Evolutionary conservation across 2,888 invertebrate genomes (phyloP).

Genomic region (Andrena fulva): DNA sequence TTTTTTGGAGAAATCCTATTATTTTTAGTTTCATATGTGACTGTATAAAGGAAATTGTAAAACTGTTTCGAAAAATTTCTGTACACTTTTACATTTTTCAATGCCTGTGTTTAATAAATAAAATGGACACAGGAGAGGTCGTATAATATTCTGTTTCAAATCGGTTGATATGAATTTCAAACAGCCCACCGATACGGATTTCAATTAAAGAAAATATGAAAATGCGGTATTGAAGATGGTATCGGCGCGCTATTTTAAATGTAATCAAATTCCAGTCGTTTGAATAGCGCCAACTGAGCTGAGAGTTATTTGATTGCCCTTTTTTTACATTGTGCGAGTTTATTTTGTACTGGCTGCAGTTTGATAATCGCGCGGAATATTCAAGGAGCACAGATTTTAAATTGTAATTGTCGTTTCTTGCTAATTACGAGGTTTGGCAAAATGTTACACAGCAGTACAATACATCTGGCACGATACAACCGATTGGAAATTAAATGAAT

Average conservation of each 20-base stretch:
- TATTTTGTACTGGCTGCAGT: background rate
- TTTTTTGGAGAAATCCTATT: no score
- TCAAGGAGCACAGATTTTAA: background rate
- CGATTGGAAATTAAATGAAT: no score
- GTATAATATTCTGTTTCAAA: background rate
- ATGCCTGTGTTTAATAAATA: background rate
- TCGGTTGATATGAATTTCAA: constrained; percentile 20
- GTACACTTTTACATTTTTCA: background rate
- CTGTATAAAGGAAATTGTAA: no score
- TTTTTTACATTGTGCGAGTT: background rate
- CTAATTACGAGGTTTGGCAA: background rate
- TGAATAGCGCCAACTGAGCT: background rate
- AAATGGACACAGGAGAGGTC: no score
- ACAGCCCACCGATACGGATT: constrained; percentile 1
- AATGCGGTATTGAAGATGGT: constrained; percentile 6
- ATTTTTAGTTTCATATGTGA: no score
- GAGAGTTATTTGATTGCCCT: constrained; percentile 1
- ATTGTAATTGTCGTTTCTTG: background rate
- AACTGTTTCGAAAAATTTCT: background rate
- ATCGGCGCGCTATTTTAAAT: background rate
- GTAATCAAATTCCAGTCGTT: constrained; percentile 13
- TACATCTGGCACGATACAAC: no score
- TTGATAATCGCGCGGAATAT: background rate
- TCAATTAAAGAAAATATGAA: constrained; percentile 22
- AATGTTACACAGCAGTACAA: background rate